Evolutionary conservation across 2,888 invertebrate genomes (phyloP), one percentile per base, ranked within the genome.

Genomic region (Stenoptilia bipunctidactyla): DNA sequence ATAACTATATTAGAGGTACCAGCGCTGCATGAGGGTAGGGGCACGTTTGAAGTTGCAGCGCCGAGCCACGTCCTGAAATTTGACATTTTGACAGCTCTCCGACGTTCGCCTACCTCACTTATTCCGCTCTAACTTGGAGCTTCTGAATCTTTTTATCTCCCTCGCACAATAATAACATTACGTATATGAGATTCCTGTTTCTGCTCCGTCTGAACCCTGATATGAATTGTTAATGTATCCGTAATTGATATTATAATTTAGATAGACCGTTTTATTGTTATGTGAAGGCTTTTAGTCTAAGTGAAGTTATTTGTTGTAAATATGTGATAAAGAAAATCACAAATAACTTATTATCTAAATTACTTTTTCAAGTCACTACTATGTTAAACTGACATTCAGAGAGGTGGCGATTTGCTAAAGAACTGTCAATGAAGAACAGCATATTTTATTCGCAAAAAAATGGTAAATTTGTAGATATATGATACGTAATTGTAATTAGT

Each of bases 41-140:
- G 79, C 80, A 76, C 82, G 80, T 79, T 80, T 80, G 79, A 80
- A 82, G 74, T 82, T 77, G 71, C 61, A 55, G 71, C 73, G 77
- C 76, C 70, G 70, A 66, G 74, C 74, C 65, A 67, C 71, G 79
- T 79, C 71, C 80, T 73, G 80, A 83, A 84, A 85, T 85, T 85
- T 85, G 84, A 85, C 84, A 75, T 85, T 84, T 84, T 85, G 85
- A 85, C 85, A 85, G 85, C 70, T 75, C 80, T 73, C 80, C 82
- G 80, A 79, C 80, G 79, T 68, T 69, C 68, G 70, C 66, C 68
- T 68, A 69, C 68, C 60, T 61, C 65, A 56, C 60, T 61, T 64
- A 47, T 52, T 53, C 58, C 60, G 56, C 59, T 58, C 59, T 39
- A 56, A 43, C 58, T 45, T 51, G 47, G 44, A 45, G 44, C 46